A percentile compares a stretch with the other conserved stretches of the same genome.
phyloP scores from a whole-genome alignment of 2,113 vertebrate species.

The Paedocypris sp. region DNA sequence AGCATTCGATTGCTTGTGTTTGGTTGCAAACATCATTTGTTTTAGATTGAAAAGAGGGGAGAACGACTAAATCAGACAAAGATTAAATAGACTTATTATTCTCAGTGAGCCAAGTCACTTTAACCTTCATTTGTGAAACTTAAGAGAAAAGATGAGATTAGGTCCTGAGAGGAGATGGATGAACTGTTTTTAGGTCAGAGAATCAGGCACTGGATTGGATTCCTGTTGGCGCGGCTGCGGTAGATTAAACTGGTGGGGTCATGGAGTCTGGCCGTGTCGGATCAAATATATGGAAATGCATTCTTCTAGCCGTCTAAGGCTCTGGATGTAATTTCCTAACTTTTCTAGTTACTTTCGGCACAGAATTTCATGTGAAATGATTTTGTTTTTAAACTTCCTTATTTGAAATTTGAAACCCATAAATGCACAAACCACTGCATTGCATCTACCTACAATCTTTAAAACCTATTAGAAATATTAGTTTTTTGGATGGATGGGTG shows the following conservation, averaged over 20 bases:
- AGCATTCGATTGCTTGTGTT: background rate
- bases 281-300: conserved; percentile 23
- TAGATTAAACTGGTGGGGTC: conserved; percentile 2
- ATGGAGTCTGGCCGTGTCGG: conserved; percentile 8
- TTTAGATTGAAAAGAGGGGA: background rate
- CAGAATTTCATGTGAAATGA: background rate
- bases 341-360: background rate
- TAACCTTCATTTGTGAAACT: background rate
- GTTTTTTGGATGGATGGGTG: no score
- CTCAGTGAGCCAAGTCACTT: background rate
- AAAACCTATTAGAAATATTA: no score
- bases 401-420: no score
- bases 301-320: conserved; percentile 3
- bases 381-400: no score
- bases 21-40: background rate
- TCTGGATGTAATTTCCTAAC: background rate
- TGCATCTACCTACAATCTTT: no score
- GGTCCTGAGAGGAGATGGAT: background rate
- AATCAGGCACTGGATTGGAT: conserved; percentile 1
- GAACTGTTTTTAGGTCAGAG: conserved; percentile 10
- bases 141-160: background rate
- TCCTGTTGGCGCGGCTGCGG: background rate
- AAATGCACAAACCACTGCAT: no score
- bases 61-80: background rate
- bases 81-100: background rate